Evolutionary conservation across 2,797 vertebrate species (phyloP).

Genomic region (Phyllotis vaccarum): DNA sequence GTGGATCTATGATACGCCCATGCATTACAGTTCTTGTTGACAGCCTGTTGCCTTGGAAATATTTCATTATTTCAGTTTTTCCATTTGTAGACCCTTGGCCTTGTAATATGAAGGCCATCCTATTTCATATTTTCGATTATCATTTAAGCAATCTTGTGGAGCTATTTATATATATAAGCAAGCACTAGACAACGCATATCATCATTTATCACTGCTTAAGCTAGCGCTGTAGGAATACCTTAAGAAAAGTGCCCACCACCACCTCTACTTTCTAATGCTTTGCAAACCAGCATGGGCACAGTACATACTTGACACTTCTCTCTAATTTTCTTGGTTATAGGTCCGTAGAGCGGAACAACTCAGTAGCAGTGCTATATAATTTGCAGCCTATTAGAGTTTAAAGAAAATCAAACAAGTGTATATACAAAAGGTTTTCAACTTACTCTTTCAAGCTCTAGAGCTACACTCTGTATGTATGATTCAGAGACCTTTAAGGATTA

Average conservation of each 20-base stretch:
- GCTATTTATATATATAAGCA: conserved; percentile 91
- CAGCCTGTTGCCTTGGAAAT: conserved; percentile 93
- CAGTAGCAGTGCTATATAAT: conserved; percentile 71
- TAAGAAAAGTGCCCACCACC: conserved; percentile 74
- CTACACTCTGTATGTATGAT: conserved; percentile 25
- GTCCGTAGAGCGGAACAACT: conserved; percentile 73
- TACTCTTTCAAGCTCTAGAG: conserved; percentile 60
- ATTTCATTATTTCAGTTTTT: conserved; percentile 93
- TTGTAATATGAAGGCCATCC: conserved; percentile 91
- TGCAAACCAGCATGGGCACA: conserved; percentile 81
- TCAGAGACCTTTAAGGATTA: conserved; percentile 56
- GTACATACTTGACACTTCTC: conserved; percentile 78
- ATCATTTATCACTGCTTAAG: conserved; percentile 90
- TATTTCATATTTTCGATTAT: conserved; percentile 92
- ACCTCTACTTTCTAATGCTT: conserved; percentile 82
- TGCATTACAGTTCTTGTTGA: conserved; percentile 91
- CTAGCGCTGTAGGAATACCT: conserved; percentile 82
- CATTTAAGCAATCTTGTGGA: conserved; percentile 91
- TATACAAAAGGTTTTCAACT: conserved; percentile 70
- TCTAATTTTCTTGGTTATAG: conserved; percentile 82
- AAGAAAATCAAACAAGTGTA: conserved; percentile 79
- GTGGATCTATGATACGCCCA: conserved; percentile 89
- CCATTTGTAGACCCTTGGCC: conserved; percentile 92
- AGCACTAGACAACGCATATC: conserved; percentile 90
- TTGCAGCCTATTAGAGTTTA: conserved; percentile 68